A percentile compares a stretch with the other conserved stretches of the same genome.
These are phyloP conservation scores for Hylaea fasciaria DNA, from an alignment of 2,888 invertebrate species.

Conservation along the genomic window DNA sequence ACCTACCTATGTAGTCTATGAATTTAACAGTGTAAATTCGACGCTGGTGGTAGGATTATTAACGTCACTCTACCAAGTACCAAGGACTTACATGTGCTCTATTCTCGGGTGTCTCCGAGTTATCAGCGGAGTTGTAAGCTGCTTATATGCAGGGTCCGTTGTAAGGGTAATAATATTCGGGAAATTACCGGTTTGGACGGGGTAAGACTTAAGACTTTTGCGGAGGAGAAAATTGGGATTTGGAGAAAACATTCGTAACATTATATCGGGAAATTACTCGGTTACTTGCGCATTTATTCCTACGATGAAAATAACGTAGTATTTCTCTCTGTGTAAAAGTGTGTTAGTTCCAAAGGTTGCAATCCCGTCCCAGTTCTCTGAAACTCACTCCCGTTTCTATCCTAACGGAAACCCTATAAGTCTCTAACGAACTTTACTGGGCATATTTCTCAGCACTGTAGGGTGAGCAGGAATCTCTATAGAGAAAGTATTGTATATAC, in stretches of 20 bases:
- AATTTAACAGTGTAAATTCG: constrained; percentile 17
- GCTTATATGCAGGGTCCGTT: constrained; percentile 66
- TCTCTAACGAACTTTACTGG: too few relatives aligned
- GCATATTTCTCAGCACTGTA: too few relatives aligned
- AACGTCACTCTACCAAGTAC: constrained; percentile 62
- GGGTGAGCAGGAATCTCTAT: too few relatives aligned
- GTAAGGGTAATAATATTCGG: constrained; percentile 72
- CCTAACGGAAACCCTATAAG: too few relatives aligned
- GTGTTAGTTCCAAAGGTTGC: too few relatives aligned
- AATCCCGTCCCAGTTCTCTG: too few relatives aligned
- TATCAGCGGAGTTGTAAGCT: constrained; percentile 75
- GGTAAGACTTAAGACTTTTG: constrained; percentile 19
- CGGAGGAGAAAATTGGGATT: constrained; percentile 19
- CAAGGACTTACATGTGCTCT: constrained; percentile 30
- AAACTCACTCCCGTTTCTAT: too few relatives aligned
- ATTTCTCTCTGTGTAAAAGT: too few relatives aligned
- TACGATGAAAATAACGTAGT: too few relatives aligned
- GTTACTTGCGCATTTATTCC: too few relatives aligned
- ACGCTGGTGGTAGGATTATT: constrained; percentile 63
- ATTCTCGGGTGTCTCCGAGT: constrained; percentile 60
- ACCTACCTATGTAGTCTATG: constrained; percentile 7
- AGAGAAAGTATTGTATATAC: too few relatives aligned
- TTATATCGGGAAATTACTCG: too few relatives aligned
- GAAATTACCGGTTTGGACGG: constrained; percentile 73
- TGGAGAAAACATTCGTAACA: not conserved